These are phyloP conservation scores for Tethya wilhelma DNA, from an alignment of 37 sponge, comb jelly and placozoan genomes.

Conservation along the genomic window DNA sequence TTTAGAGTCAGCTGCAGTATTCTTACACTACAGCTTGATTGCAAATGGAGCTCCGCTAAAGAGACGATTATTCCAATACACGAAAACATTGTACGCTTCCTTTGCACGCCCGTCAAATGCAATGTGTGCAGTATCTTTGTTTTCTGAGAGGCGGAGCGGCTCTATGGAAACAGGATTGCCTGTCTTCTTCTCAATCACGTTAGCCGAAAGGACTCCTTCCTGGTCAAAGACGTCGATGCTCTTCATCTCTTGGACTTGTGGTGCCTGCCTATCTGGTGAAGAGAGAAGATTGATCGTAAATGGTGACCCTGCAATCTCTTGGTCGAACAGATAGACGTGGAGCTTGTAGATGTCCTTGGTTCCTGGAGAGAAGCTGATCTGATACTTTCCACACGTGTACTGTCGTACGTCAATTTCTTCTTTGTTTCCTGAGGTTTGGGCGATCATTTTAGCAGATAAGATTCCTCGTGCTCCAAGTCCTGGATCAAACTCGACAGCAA, in stretches of 20 bases:
- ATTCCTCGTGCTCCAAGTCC: constrained; percentile 1
- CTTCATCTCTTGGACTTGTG: not conserved
- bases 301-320: constrained; percentile 58
- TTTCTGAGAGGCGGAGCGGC: not conserved
- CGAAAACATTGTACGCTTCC: constrained; percentile 31
- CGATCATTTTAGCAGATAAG: constrained; percentile 41
- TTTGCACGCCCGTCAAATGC: constrained; percentile 6
- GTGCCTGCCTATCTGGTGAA: not conserved
- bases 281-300: constrained; percentile 50
- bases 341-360: constrained; percentile 44
- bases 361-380: constrained; percentile 52
- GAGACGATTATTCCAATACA: constrained; percentile 51
- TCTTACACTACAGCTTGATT: not conserved
- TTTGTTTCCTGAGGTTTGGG: constrained; percentile 1
- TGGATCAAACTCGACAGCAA: constrained; percentile 57
- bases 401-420: constrained; percentile 40
- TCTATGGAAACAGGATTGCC: constrained; percentile 16
- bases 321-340: constrained; percentile 45
- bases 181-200: constrained; percentile 16
- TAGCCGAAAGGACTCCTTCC: constrained; percentile 31
- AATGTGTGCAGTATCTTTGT: constrained; percentile 21
- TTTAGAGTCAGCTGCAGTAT: not conserved
- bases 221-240: not conserved
- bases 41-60: constrained; percentile 56
- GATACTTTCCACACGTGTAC: constrained; percentile 61